A percentile compares a stretch with the other conserved stretches of the same genome.
phyloP scores from a whole-genome alignment of 2,888 invertebrate species.

The Neoscelio sp. region DNA sequence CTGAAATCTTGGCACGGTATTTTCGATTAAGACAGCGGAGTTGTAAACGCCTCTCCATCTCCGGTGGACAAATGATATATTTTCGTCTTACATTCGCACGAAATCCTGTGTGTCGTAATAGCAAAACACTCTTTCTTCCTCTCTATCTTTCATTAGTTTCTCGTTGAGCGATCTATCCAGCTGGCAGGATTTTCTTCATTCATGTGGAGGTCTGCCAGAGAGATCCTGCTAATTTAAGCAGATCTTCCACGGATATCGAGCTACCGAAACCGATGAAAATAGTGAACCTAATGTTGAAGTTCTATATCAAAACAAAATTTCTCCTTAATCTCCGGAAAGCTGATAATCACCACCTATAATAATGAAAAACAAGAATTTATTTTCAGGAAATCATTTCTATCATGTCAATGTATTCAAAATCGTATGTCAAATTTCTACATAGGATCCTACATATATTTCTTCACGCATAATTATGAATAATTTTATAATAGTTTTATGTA shows the following conservation, averaged over 20 bases:
- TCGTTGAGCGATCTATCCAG: background rate
- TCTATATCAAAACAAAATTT: no score
- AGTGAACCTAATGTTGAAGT: no score
- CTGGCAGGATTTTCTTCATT: constrained; percentile 72
- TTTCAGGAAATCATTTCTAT: no score
- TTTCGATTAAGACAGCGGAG: constrained; percentile 20
- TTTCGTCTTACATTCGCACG: constrained; percentile 12
- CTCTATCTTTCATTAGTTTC: constrained; percentile 32
- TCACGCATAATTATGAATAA: no score
- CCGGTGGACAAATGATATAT: constrained; percentile 26
- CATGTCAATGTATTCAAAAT: no score
- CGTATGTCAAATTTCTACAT: no score
- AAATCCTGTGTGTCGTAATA: constrained; percentile 11
- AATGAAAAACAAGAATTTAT: no score
- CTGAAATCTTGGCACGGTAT: constrained; percentile 26
- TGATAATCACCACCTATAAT: no score
- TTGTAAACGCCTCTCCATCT: constrained; percentile 26
- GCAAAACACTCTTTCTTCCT: background rate
- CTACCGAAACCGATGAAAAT: no score
- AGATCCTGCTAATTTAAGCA: constrained; percentile 52
- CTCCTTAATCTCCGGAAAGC: no score
- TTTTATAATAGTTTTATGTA: no score
- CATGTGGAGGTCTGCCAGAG: constrained; percentile 72
- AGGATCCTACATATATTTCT: no score
- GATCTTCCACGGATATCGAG: background rate